phyloP scores from a whole-genome alignment of 2,113 vertebrate species.

The Drymodes brunneopygia region DNA sequence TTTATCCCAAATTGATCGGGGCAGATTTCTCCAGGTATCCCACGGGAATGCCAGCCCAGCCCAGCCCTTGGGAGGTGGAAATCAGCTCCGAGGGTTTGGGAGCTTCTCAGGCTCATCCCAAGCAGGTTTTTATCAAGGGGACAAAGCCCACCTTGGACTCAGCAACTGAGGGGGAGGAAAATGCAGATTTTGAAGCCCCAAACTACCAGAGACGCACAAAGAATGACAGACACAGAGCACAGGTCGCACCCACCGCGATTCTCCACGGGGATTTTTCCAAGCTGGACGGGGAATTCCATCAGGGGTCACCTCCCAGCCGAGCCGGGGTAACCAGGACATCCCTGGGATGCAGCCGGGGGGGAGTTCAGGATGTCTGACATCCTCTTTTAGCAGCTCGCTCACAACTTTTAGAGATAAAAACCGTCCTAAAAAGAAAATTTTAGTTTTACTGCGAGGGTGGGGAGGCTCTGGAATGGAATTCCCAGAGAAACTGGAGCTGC shows the following conservation, averaged over 20 bases:
- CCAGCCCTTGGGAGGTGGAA: not conserved
- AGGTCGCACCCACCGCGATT: not conserved
- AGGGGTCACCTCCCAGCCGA: accelerated
- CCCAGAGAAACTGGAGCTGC: not conserved
- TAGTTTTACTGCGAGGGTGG: not conserved
- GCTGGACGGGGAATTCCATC: not conserved
- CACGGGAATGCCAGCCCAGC: not conserved
- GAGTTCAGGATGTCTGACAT: accelerated
- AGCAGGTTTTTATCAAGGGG: not conserved
- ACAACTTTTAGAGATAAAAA: not conserved
- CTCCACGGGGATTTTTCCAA: accelerated
- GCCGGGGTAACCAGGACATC: not conserved
- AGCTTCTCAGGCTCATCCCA: not conserved
- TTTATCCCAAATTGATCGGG: accelerated
- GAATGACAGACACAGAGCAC: accelerated
- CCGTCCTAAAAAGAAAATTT: not conserved
- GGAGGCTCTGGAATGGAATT: not conserved
- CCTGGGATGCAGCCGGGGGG: accelerated
- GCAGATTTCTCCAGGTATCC: not conserved
- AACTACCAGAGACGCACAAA: not conserved
- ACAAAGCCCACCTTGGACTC: not conserved
- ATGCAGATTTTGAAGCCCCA: not conserved
- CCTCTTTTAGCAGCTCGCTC: not conserved
- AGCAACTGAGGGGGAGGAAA: no score
- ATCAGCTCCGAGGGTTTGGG: not conserved